Percentiles rank a stretch among this genome's conserved stretches.
Conservation (phyloP, 2,797 vertebrate species). For the Catharus ustulatus region DNA sequence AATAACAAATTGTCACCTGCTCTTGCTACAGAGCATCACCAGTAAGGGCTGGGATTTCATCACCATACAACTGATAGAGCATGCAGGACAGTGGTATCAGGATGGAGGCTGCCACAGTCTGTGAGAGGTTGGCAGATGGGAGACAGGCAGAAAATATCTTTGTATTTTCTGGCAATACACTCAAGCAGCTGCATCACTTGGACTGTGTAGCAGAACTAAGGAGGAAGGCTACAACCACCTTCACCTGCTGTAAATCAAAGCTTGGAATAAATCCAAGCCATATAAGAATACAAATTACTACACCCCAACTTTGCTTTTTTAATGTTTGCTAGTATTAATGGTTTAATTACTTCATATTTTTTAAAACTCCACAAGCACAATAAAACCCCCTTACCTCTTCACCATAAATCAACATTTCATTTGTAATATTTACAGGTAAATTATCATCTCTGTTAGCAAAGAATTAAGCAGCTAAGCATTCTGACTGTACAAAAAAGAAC, state of each 20-base stretch:
- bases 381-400: not conserved
- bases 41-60: not conserved
- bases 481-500: not conserved
- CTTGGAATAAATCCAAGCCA: not conserved
- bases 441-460: not conserved
- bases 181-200: not conserved
- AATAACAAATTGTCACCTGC: not conserved
- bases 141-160: not conserved
- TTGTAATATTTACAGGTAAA: not conserved
- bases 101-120: not conserved
- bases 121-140: not conserved
- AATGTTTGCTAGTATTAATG: not conserved
- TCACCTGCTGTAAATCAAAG: not conserved
- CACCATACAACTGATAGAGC: rapidly evolving
- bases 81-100: not conserved
- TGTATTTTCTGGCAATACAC: not conserved
- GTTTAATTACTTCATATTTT: not conserved
- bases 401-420: not conserved
- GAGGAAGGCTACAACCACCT: not conserved
- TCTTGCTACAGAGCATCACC: not conserved
- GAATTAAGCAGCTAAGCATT: not conserved
- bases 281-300: not conserved
- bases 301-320: not conserved
- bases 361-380: not conserved
- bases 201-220: not conserved